phyloP scores from a whole-genome alignment of 2,888 invertebrate species.

The Drosophila lacicola region DNA sequence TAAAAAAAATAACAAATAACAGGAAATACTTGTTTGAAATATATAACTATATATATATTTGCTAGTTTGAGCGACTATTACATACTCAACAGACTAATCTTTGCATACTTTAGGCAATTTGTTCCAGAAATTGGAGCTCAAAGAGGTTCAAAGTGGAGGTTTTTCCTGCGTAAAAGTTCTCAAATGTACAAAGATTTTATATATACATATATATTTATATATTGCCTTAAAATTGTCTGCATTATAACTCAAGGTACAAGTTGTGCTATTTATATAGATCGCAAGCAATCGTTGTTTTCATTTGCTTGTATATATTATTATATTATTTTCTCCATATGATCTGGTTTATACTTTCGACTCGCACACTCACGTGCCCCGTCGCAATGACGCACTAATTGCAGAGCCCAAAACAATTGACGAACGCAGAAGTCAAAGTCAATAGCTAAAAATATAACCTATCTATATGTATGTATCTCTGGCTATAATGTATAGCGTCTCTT shows the following conservation, averaged over 20 bases:
- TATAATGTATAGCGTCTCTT: not conserved
- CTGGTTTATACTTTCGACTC: conserved; percentile 22
- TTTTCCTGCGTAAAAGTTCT: no score
- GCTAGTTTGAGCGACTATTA: no score
- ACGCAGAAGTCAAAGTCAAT: conserved; percentile 18
- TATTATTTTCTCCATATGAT: conserved; percentile 25
- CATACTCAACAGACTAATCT: no score
- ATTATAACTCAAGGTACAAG: conserved; percentile 28
- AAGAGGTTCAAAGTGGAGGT: no score
- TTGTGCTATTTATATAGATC: conserved; percentile 38
- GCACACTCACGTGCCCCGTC: conserved; percentile 28
- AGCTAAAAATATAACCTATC: conserved; percentile 3
- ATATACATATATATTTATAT: not conserved
- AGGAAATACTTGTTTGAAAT: no score
- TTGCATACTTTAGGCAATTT: no score
- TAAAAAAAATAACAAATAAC: no score
- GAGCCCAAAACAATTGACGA: conserved; percentile 48
- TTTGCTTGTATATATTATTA: conserved; percentile 14
- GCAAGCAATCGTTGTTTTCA: conserved; percentile 16
- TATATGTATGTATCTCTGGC: conserved; percentile 15
- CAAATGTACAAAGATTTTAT: not conserved
- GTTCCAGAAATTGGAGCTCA: no score
- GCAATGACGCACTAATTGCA: conserved; percentile 43
- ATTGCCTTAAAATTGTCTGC: not conserved
- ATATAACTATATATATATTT: no score